Evolutionary conservation across 2,888 invertebrate species (phyloP).

Genomic region (Herminia tarsipennalis): DNA sequence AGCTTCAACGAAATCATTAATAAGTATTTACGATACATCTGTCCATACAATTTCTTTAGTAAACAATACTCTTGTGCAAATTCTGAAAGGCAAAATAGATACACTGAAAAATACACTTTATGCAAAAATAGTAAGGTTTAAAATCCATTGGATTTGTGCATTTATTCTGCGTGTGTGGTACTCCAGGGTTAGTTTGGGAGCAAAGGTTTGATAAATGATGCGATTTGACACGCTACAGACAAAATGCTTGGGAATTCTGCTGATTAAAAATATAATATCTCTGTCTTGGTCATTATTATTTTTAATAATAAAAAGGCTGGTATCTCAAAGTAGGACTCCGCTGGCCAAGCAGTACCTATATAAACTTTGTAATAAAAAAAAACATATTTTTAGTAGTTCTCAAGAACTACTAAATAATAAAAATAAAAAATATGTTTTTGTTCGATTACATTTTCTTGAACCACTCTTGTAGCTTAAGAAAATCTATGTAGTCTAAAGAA

Average conservation of each 20-base stretch:
- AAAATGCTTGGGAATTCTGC: constrained; percentile 57
- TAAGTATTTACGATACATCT: constrained; percentile 72
- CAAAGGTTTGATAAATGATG: constrained; percentile 60
- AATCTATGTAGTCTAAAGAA: too few relatives aligned
- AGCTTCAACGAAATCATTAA: constrained; percentile 65
- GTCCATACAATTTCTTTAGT: constrained; percentile 57
- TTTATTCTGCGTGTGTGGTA: constrained; percentile 49
- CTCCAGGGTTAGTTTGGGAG: constrained; percentile 49
- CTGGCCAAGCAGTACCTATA: too few relatives aligned
- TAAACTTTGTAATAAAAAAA: too few relatives aligned
- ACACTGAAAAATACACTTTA: constrained; percentile 1
- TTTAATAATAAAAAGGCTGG: too few relatives aligned
- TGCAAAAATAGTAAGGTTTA: fast-evolving
- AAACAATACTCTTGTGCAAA: constrained; percentile 56
- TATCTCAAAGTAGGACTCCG: too few relatives aligned
- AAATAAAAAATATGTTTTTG: too few relatives aligned
- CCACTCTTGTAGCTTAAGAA: too few relatives aligned
- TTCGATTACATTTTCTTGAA: too few relatives aligned
- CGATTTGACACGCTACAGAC: constrained; percentile 54
- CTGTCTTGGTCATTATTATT: constrained; percentile 33
- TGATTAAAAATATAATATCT: constrained; percentile 56
- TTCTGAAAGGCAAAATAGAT: not conserved
- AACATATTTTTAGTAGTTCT: too few relatives aligned
- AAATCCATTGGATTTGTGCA: not conserved
- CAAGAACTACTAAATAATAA: too few relatives aligned